Base-by-base conservation (phyloP, 2,113 vertebrate species). In the Jaculus jaculus region DNA sequence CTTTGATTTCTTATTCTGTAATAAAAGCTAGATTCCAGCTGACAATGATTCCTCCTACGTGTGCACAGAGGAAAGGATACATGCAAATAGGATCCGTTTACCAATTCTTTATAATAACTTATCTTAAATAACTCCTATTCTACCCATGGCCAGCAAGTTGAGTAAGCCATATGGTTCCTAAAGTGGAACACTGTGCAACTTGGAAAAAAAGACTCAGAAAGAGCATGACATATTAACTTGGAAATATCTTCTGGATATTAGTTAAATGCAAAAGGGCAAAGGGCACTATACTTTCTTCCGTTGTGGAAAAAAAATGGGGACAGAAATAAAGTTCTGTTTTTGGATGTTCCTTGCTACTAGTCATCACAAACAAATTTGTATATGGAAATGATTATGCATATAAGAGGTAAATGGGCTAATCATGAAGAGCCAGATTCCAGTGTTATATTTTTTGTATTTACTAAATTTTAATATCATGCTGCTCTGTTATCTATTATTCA, bases 271-370 rank as follows among this genome's bases (percentile, higher is more conserved):
- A 73, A 87, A 80, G 30, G 23, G 7, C 7, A 65, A 4, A 80
- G 30, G 24, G 77, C 58, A 9, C 85, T 87, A 23, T 72, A 73
- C 72, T 87, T 92, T 69, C 37, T 84, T 60, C 75, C 90, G 87
- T 5, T 13, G 87, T 88, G 85, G 4, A 32, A 78, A 91, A 81
- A 91, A 30, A 1, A 6, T 75, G 12, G 12, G 42, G 8, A 23
- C 73, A 7, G 26, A 20, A 84, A 34, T 72, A 81, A 68, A 23
- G 63, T 73, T 90, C n/a, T 91, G 23, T 23, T 69, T 85, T 90
- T 92, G n/a, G 7, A 28, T 73, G 65, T 84, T 78, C 37, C 30
- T 65, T 90, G 6, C 21, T 51, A 58, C 17, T 86, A 65, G 39
- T 69, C 26, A 90, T 61, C 32, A 34, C 18, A 61, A 54, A 75